These are phyloP conservation scores for Dissostichus mawsoni DNA, from an alignment of 2,113 vertebrate species.

Conservation along the genomic window DNA sequence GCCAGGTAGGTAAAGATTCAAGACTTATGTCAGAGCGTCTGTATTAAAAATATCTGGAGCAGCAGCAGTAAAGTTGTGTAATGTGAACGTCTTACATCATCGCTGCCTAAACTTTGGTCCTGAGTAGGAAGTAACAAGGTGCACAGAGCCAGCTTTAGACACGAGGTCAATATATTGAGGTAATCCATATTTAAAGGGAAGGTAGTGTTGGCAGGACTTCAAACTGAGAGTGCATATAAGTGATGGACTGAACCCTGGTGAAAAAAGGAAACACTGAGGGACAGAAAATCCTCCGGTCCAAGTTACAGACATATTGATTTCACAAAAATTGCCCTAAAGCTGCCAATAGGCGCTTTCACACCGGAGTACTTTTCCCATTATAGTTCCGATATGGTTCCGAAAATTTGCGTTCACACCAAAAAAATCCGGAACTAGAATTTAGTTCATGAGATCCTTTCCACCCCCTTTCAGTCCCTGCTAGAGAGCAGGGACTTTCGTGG, in stretches of 20 bases:
- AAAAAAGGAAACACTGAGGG: neutral
- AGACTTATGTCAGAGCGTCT: slow-evolving; percentile 11
- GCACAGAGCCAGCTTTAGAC: slow-evolving; percentile 36
- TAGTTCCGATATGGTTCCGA: no score
- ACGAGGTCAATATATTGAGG: slow-evolving; percentile 16
- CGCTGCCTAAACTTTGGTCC: slow-evolving; percentile 32
- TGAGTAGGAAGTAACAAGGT: slow-evolving; percentile 51
- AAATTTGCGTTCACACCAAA: no score
- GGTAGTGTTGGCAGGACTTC: slow-evolving; percentile 17
- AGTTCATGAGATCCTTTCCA: no score
- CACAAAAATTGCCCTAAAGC: neutral
- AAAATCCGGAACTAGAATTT: no score
- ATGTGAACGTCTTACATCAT: slow-evolving; percentile 53
- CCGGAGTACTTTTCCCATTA: no score
- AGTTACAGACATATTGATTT: neutral
- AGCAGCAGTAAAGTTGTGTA: slow-evolving; percentile 17
- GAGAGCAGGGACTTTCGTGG: no score
- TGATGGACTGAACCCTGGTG: slow-evolving; percentile 5
- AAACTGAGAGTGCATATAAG: slow-evolving; percentile 13
- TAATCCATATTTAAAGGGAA: slow-evolving; percentile 17
- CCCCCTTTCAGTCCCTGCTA: no score
- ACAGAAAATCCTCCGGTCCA: neutral
- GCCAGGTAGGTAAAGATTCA: neutral
- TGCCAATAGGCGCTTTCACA: neutral
- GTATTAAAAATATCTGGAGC: slow-evolving; percentile 35